A percentile compares a stretch with the other conserved stretches of the same genome.
Evolutionary conservation across 1,140 invertebrate genomes (phyloP).

Genomic region (Temnothorax curvispinosus): DNA sequence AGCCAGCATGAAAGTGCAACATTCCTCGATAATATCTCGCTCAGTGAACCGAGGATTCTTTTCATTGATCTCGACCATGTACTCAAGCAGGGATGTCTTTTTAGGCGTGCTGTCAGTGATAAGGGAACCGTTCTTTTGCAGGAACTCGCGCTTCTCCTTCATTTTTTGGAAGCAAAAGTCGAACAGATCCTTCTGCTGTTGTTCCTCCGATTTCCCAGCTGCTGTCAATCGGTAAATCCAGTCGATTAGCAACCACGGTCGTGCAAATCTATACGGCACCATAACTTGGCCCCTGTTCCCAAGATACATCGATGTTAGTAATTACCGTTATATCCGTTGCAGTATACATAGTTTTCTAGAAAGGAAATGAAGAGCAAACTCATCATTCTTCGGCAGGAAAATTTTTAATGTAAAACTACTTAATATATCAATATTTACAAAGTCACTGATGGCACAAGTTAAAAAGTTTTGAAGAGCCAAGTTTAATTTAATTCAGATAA

Average conservation of each 20-base stretch:
- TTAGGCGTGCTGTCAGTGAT: slow-evolving; percentile 29
- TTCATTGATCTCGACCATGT: slow-evolving; percentile 88
- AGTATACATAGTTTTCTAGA: neutral
- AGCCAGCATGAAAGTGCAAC: slow-evolving; percentile 92
- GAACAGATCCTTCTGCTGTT: slow-evolving; percentile 88
- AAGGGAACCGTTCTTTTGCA: slow-evolving; percentile 45
- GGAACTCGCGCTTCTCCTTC: slow-evolving; percentile 72
- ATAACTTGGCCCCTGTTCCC: slow-evolving; percentile 85
- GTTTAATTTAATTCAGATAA: neutral
- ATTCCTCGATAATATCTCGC: slow-evolving; percentile 90
- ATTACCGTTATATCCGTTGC: neutral
- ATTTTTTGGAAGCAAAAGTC: slow-evolving; percentile 77
- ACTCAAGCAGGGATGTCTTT: slow-evolving; percentile 88
- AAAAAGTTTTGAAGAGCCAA: neutral
- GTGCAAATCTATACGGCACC: slow-evolving; percentile 85
- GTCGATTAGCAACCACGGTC: slow-evolving; percentile 89
- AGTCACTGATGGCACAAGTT: neutral
- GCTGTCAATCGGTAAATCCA: slow-evolving; percentile 88
- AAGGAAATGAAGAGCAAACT: neutral
- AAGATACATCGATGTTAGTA: slow-evolving; percentile 16
- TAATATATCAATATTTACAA: neutral
- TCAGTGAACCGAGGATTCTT: slow-evolving; percentile 87
- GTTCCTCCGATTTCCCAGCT: slow-evolving; percentile 86
- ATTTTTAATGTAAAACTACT: neutral
- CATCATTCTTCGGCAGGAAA: neutral